Evolutionary conservation across 2,888 invertebrate species (phyloP), one percentile per base, ranked within the genome.

Genomic region (Galeopsomyia nigrocyanea): DNA sequence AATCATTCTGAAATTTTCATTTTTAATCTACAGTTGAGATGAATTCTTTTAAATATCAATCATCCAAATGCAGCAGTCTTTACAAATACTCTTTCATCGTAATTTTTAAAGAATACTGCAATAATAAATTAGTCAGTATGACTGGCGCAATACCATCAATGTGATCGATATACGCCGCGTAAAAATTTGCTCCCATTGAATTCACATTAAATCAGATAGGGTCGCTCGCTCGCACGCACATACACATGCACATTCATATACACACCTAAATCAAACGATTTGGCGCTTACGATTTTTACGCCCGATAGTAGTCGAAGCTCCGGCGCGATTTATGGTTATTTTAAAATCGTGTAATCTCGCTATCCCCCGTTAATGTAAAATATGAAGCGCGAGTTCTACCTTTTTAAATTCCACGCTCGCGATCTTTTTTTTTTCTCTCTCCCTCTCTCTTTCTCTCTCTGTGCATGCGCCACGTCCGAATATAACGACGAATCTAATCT

Each of bases 301-400:
- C 69, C 69, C 75, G 74, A 75, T 74, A 75, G 75, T 73, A 69
- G 63, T 9, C 17, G 16, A 26, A 26, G 26, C 26, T 26, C 26
- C 3, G 47, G 53, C 51, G 64, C 66, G 68, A 77, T 76, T 75
- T 77, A 78, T 75, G 74, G 73, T 75, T 78, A 76, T 77, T 76
- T 77, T 74, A 68, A 75, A 77, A 77, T 68, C 70, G 70, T 71
- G 75, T 76, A 77, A 78, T 76, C 74, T 78, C 62, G 72, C 75
- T 75, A 75, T 77, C 73, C 68, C 73, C 68, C 73, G 61, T 73
- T 64, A 74, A 76, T 75, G 69, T 73, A 70, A 71, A 76, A 77
- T 75, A 77, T 74, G 64, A 76, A 75, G 67, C 75, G 73, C 19
- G 17, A 22, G n/a, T 19, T 19, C 56, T 39, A 3, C 9, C 26